Evolutionary conservation across 1,140 invertebrate genomes (phyloP), one percentile per base, ranked within the genome.

Genomic region (Platyura marginata): DNA sequence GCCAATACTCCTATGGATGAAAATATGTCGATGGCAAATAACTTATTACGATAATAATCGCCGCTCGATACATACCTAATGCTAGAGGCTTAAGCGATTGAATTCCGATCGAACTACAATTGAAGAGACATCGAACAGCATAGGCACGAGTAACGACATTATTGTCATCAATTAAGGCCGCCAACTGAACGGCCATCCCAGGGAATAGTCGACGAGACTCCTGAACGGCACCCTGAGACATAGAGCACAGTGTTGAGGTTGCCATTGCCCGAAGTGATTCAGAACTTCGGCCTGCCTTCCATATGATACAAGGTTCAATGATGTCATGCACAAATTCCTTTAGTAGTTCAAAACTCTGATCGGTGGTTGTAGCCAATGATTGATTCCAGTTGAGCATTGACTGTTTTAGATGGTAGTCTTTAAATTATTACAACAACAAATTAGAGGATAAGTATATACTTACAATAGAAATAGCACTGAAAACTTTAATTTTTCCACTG

Each of bases 191-290:
- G 15, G 47, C 54, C 47, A 21, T 51, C 48, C 20, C 51, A 52
- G 9, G 49, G 49, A 32, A 59, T 9, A 38, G 21, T 41, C 0
- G 45, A 23, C 2, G 53, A 51, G 3, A 53, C 21, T 60, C 44
- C 0, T 65, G 47, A 0, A 61, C 51, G 5, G 65, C 65, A 29
- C 73, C 72, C 44, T 79, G 69, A 4, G 83, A 52, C 15, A 82
- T 53, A 0, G 77, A 66, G 56, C 77, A 80, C 1, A 90, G 54
- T 48, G 82, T 86, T 6, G 77, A 75, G 2, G 78, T 69, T 9
- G 82, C 81, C 33, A 83, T 74, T 1, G 82, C 84, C 40, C 88
- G 67, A 45, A 89, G 72, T 3, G 81, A 77, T 53, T 81, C 81
- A 0, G 86, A 79, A 15, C 74, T 74, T 21, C 76, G 68, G 1